Evolutionary conservation across 2,888 invertebrate species (phyloP), one percentile per base, ranked within the genome.

Genomic region (Drosophila merina): DNA sequence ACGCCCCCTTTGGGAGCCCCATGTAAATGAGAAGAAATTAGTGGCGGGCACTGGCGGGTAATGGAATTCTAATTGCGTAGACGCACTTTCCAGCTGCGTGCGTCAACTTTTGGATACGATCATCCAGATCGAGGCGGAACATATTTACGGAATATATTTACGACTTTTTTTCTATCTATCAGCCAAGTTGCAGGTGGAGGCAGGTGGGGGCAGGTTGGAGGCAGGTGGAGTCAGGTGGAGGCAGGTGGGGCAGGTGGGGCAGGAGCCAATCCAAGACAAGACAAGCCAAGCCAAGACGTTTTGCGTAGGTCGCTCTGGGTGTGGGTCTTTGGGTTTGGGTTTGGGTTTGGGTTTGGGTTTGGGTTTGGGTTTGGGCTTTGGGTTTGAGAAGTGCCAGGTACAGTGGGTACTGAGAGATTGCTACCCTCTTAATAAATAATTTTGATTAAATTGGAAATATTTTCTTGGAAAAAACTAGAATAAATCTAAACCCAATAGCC

Each of bases 11-110:
- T n/a, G 0, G 7, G 12, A 4, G n/a, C 8, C 40, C 14, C 40
- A 72, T 72, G 72, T 72, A 69, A 69, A 72, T 74, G 55, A 57
- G 52, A 20, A 40, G 50, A 52, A 57, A 67, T 69, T 71, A 71
- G 47, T 44, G 55, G 40, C 9, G 1, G 14, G 30, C 28, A 12
- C 7, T 31, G 14, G 14, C 9, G 9, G 14, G 55, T 51, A 49
- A 60, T 69, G 69, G 70, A 56, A 75, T 73, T 73, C 75, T 69
- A 73, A 77, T 68, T 74, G 59, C 57, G 45, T 69, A 47, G 56
- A 77, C 60, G 69, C 57, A 57, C 69, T 70, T 56, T 70, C 55
- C 64, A 52, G 74, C 52, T 56, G 44, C 70, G 55, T 70, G 70
- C 68, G 69, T 70, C 58, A 59, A 56, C 56, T 67, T 70, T 51